phyloP scores from a whole-genome alignment of 2,888 invertebrate species.

The Xestobium rufovillosum region DNA sequence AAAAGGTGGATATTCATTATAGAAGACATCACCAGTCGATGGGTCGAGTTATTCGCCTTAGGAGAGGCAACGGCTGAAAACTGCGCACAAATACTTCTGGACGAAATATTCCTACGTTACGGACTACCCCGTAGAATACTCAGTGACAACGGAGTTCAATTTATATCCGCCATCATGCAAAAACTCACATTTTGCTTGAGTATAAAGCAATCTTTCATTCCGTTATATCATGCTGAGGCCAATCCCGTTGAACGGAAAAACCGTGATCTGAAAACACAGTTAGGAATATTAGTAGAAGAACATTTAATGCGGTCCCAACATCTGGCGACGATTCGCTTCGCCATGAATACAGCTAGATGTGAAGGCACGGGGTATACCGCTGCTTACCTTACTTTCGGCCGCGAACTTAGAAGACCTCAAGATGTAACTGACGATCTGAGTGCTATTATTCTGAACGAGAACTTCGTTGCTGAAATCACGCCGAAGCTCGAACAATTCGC shows the following conservation, averaged over 20 bases:
- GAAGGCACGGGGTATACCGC: conserved; percentile 25
- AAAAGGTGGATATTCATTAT: conserved; percentile 18
- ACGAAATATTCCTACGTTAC: conserved; percentile 33
- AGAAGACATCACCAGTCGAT: conserved; percentile 17
- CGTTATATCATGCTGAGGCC: conserved; percentile 29
- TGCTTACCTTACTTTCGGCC: conserved; percentile 30
- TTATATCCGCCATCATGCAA: conserved; percentile 25
- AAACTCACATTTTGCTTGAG: conserved; percentile 20
- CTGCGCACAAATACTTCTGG: conserved; percentile 19
- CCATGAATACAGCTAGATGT: conserved; percentile 27
- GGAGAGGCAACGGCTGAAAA: background rate
- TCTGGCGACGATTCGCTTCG: background rate
- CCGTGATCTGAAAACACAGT: conserved; percentile 23
- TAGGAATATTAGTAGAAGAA: conserved; percentile 19
- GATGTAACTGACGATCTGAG: conserved; percentile 24
- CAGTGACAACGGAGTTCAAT: conserved; percentile 22
- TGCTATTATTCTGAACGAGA: conserved; percentile 23
- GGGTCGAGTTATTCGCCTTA: conserved; percentile 34
- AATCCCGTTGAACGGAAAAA: conserved; percentile 31
- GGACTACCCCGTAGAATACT: conserved; percentile 27
- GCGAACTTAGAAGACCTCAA: conserved; percentile 27
- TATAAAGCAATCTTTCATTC: conserved; percentile 24
- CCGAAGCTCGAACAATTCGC: too few species aligned
- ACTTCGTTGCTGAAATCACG: too few species aligned
- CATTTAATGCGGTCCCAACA: conserved; percentile 16